A percentile compares a stretch with the other conserved stretches of the same genome.
These are phyloP conservation scores for Drosophila paulistorum DNA, from an alignment of 1,140 invertebrate species.

Conservation along the genomic window DNA sequence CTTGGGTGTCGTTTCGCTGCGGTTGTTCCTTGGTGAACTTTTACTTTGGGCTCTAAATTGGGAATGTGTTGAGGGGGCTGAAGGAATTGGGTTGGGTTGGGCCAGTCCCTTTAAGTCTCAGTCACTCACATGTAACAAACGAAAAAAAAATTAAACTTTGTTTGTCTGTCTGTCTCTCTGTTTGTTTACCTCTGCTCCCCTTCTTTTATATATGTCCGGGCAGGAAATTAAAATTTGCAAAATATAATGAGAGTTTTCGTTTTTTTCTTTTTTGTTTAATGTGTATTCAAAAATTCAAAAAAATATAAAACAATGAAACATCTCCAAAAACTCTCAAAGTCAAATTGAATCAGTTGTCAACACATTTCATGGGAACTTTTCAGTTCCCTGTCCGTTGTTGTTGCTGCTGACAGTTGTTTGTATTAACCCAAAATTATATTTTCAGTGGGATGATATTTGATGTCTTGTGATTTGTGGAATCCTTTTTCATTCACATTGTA, in stretches of 20 bases:
- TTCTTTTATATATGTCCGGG: conserved; percentile 31
- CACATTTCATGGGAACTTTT: conserved; percentile 18
- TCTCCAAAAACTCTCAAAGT: not conserved
- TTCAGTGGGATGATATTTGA: not conserved
- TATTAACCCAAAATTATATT: not conserved
- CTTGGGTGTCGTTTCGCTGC: conserved; percentile 61
- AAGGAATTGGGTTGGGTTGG: not conserved
- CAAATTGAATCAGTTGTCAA: conserved; percentile 20
- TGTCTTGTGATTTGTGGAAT: conserved; percentile 1
- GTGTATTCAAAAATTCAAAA: conserved; percentile 35
- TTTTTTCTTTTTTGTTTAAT: conserved; percentile 42
- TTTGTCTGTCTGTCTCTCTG: conserved; percentile 32
- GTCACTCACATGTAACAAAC: conserved; percentile 36
- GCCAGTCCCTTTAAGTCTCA: conserved; percentile 21
- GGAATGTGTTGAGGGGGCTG: not conserved
- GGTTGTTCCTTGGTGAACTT: conserved; percentile 49
- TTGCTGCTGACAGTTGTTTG: not conserved
- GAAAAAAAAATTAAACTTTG: conserved; percentile 28
- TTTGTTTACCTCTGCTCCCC: conserved; percentile 37
- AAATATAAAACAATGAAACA: not conserved
- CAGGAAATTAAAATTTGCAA: conserved; percentile 78
- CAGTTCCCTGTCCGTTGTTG: not conserved
- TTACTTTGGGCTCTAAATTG: not conserved
- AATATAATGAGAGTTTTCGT: conserved; percentile 64
- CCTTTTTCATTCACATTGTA: not conserved